These are phyloP conservation scores for Riparia riparia DNA, from an alignment of 2,113 vertebrate genomes.

Conservation along the genomic window DNA sequence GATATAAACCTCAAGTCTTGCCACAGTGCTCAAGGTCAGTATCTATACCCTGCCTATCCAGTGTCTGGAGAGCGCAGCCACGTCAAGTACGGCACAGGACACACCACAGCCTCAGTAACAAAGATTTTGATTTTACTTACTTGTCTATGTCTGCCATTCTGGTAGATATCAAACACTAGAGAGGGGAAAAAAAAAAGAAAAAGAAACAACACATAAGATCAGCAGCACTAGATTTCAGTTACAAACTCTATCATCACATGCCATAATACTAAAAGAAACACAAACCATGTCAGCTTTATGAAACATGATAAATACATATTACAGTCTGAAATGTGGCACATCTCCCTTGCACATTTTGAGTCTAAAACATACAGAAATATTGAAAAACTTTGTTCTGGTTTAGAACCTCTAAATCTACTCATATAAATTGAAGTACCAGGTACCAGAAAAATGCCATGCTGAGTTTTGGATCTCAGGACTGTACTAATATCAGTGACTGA, in stretches of 20 bases:
- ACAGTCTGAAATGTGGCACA: neutral
- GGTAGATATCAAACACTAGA: constrained; percentile 54
- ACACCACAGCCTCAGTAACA: neutral
- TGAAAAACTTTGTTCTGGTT: neutral
- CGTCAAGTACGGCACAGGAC: neutral
- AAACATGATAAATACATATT: neutral
- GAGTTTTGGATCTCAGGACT: neutral
- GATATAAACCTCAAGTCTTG: neutral
- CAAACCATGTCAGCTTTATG: neutral
- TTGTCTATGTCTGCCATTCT: constrained; percentile 98
- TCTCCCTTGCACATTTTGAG: neutral
- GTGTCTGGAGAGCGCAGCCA: neutral
- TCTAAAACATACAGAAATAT: neutral
- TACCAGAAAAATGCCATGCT: neutral
- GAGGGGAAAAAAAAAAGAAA: neutral
- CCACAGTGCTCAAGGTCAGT: neutral
- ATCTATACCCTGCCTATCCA: neutral
- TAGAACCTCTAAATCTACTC: neutral
- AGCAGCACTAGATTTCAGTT: neutral
- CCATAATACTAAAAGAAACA: neutral
- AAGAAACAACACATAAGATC: neutral
- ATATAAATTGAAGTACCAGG: neutral
- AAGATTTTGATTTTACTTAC: constrained; percentile 81
- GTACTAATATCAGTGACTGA: neutral
- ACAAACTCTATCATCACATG: neutral